Evolutionary conservation across 2,797 vertebrate genomes (phyloP), one percentile per base, ranked within the genome.

Genomic region (Pseudomugil tenellus): DNA sequence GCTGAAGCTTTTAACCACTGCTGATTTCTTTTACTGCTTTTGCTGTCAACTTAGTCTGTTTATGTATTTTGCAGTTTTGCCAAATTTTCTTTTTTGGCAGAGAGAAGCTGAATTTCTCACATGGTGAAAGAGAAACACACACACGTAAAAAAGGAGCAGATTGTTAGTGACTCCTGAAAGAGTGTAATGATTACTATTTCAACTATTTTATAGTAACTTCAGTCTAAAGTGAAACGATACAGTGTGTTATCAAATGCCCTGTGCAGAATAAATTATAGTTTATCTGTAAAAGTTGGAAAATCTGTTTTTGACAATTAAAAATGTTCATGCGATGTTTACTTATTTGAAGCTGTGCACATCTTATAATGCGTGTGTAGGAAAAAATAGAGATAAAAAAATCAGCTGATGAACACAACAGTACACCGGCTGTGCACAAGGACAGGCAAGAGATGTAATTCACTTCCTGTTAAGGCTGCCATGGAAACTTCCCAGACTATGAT

Each of bases 391-490:
- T 6, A 54, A 52, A n/a, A n/a, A n/a, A n/a, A n/a, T n/a, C n/a
- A n/a, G 17, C 41, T 10, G 26, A 59, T 34, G 34, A 52, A 54
- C 72, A 34, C 75, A 32, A 1, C 8, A 9, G 32, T 62, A 29
- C 32, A 46, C 39, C 25, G 55, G 76, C 61, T 77, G 57, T 75
- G 53, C 55, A 73, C 72, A 74, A 54, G 58, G 54, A 51, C 73
- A 66, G 53, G 57, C 83, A 69, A 54, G 69, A 81, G 63, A 49
- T 77, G 70, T 41, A 77, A 67, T 57, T 73, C 21, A 86, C 68
- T 83, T 90, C 68, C 79, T 84, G 77, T 74, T 58, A 62, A 63
- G 58, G 77, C 80, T 67, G 43, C 83, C 81, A 79, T 87, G 84
- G 86, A 77, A 63, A 87, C 83, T 39, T 83, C 65, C 67, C 52